phyloP scores from a whole-genome alignment of 2,888 invertebrate species.

The Amiota minor region DNA sequence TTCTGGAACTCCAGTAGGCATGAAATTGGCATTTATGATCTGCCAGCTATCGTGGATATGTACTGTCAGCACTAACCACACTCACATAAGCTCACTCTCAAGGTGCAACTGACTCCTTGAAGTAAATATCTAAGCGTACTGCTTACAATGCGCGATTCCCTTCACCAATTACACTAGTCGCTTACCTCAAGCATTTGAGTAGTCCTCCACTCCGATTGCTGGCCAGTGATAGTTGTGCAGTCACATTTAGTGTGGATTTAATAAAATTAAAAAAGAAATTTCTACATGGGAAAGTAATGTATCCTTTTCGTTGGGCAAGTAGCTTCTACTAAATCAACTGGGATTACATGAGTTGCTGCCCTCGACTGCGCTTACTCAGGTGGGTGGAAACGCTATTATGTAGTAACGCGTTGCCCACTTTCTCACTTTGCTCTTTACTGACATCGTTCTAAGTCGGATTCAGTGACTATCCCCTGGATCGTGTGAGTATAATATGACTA shows the following conservation, averaged over 20 bases:
- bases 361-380: constrained; percentile 67
- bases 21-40: constrained; percentile 69
- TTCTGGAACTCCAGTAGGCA: constrained; percentile 72
- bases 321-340: constrained; percentile 69
- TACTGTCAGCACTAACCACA: constrained; percentile 58
- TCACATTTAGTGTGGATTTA: constrained; percentile 57
- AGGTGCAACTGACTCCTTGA: constrained; percentile 67
- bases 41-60: constrained; percentile 66
- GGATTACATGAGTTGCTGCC: constrained; percentile 68
- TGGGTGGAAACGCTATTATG: constrained; percentile 68
- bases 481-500: constrained; percentile 65
- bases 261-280: background rate
- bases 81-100: constrained; percentile 67
- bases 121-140: constrained; percentile 65
- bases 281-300: background rate
- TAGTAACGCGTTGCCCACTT: constrained; percentile 62
- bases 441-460: constrained; percentile 69
- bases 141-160: constrained; percentile 63
- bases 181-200: constrained; percentile 60
- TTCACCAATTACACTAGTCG: constrained; percentile 64
- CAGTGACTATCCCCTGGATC: constrained; percentile 71
- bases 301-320: constrained; percentile 25
- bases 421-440: constrained; percentile 65
- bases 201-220: constrained; percentile 64
- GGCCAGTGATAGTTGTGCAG: constrained; percentile 51